A percentile compares a stretch with the other conserved stretches of the same genome.
Conservation (phyloP, 2,888 invertebrate species). For the Dicyrtomina minuta region DNA sequence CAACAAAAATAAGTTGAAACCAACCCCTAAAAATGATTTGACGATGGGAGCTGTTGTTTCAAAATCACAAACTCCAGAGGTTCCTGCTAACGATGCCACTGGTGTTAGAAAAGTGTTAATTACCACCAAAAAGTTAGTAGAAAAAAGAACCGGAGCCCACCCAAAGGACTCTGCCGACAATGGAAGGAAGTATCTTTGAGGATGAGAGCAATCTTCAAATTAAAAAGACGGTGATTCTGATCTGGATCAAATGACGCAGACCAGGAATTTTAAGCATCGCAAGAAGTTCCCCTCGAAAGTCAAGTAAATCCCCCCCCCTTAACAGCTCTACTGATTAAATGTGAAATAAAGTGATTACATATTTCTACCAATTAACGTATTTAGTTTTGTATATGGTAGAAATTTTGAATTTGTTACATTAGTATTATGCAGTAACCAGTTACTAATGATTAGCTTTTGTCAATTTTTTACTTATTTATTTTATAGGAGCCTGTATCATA, state of each 20-base stretch:
- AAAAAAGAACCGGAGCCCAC: conserved; percentile 18
- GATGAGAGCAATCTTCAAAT: conserved; percentile 46
- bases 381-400: too few species aligned
- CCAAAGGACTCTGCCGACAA: conserved; percentile 37
- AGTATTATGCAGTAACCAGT: too few species aligned
- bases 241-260: background rate
- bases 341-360: too few species aligned
- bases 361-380: too few species aligned
- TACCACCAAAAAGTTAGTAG: conserved; percentile 13
- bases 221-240: conserved; percentile 6
- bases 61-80: background rate
- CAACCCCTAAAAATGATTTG: conserved; percentile 35
- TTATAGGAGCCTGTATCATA: too few species aligned
- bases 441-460: too few species aligned
- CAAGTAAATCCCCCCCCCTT: too few species aligned
- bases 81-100: conserved; percentile 29
- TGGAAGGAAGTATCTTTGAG: conserved; percentile 42
- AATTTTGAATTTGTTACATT: too few species aligned
- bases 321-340: too few species aligned
- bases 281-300: conserved; percentile 41
- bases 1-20: too few species aligned
- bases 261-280: conserved; percentile 34
- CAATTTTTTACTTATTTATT: too few species aligned
- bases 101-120: conserved; percentile 23
- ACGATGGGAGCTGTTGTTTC: conserved; percentile 33